Evolutionary conservation across 1,140 invertebrate genomes (phyloP), one percentile per base, ranked within the genome.

Genomic region (Zaprionus inermis): DNA sequence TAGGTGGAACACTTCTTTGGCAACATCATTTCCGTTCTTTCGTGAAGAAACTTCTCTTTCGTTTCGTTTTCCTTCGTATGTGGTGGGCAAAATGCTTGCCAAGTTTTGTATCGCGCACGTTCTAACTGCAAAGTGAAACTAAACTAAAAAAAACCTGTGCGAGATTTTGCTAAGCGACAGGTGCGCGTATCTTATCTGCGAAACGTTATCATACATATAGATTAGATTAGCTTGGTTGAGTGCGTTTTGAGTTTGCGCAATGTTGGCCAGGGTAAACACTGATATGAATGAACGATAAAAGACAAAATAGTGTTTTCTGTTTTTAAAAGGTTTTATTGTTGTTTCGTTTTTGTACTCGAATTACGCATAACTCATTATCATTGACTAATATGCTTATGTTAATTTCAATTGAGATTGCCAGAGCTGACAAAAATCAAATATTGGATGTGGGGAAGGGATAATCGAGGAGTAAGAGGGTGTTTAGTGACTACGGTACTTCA

Each of bases 1-100:
- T 85, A 91, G 52, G 90, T 91, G 66, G 90, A 84, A 54, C 57
- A 85, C 61, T 91, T 91, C 75, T 91, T 91, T 46, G 83, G 58
- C 76, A 81, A 80, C 74, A 85, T 81, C 90, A 91, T 91, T 90
- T 91, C 72, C 55, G 66, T 70, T 72, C 64, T 28, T 63, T 82
- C 36, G 36, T 65, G 61, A 60, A 34, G 51, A 66, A 63, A 32
- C 32, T 55, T 77, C 52, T 72, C 76, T 74, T 60, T 56, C 28
- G 51, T 54, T 74, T 28, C 24, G 24, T 28, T 28, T 28, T 28
- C 24, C 5, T 28, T 28, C 24, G 24, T 28, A 28, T 28, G 24
- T 28, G 24, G 24, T 28, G 24, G 24, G 24, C 24, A 28, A 28
- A 28, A 28, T 28, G 24, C 24, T 28, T 58, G 36, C 64, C 55